Percentiles rank a stretch among this genome's conserved stretches.
phyloP scores from a whole-genome alignment of 2,888 invertebrate species.

The Griposia aprilina region DNA sequence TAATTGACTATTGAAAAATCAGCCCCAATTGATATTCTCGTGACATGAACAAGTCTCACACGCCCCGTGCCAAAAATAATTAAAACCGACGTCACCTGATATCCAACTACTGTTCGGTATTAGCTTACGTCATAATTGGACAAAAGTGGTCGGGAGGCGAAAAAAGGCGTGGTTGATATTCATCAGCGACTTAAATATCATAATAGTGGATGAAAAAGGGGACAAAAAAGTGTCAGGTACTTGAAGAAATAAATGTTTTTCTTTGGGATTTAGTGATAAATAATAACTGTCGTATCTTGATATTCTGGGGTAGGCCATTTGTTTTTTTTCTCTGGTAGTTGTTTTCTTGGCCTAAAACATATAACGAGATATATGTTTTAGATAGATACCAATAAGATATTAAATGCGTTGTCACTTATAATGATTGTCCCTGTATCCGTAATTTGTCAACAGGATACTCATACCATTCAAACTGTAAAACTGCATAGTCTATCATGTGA shows the following conservation, averaged over 20 bases:
- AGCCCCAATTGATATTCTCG: constrained; percentile 5
- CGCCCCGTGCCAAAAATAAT: constrained; percentile 78
- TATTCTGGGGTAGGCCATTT: background rate
- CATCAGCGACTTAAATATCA: constrained; percentile 51
- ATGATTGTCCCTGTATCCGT: too few relatives aligned
- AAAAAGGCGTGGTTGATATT: constrained; percentile 69
- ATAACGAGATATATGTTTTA: too few relatives aligned
- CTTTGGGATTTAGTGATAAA: background rate
- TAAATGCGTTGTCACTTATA: background rate
- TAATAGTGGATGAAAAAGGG: constrained; percentile 22
- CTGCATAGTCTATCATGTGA: background rate
- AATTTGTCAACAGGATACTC: background rate
- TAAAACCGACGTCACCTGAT: constrained; percentile 67
- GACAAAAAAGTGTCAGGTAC: background rate
- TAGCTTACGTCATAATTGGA: constrained; percentile 82
- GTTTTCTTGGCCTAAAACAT: background rate
- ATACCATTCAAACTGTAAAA: background rate
- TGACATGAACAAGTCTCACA: constrained; percentile 70
- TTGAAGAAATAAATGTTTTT: constrained; percentile 8
- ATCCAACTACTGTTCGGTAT: constrained; percentile 79
- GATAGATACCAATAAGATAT: background rate
- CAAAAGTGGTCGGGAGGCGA: constrained; percentile 68
- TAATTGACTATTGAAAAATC: too few relatives aligned
- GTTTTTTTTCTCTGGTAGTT: background rate
- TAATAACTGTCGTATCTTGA: too few relatives aligned